These are phyloP conservation scores for Yponomeuta evonymella DNA, from an alignment of 2,888 invertebrate species.

Conservation along the genomic window DNA sequence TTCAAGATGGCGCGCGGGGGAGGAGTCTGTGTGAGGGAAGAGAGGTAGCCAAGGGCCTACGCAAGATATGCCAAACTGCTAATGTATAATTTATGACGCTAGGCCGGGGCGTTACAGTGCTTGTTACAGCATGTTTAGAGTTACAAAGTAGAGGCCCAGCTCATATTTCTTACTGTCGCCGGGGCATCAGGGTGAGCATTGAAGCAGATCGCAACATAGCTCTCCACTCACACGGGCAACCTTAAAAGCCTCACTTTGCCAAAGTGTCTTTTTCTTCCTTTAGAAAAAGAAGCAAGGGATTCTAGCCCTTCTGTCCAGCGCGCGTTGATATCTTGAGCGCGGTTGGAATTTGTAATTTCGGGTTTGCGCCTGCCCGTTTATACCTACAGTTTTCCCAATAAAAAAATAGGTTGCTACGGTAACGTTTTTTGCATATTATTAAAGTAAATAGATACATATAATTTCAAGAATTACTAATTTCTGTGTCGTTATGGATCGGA, in stretches of 20 bases:
- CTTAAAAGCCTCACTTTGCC: conserved; percentile 57
- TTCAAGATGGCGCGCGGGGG: conserved; percentile 63
- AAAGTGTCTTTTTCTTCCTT: conserved; percentile 13
- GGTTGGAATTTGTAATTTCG: not conserved
- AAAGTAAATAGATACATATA: too few species aligned
- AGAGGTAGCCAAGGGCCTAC: conserved; percentile 6
- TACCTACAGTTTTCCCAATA: not conserved
- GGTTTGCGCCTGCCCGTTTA: not conserved
- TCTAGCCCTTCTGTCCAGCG: not conserved
- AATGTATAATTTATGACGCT: not conserved
- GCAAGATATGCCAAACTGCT: not conserved
- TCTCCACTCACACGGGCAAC: conserved; percentile 69
- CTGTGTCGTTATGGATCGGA: too few species aligned
- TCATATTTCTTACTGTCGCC: conserved; percentile 75
- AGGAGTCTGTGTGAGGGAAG: conserved; percentile 33
- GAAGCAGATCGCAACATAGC: conserved; percentile 72
- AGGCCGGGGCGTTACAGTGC: not conserved
- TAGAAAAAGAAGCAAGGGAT: conserved; percentile 5
- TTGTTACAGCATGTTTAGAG: not conserved
- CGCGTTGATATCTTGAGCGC: not conserved
- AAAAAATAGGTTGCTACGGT: too few species aligned
- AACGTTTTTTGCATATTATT: too few species aligned
- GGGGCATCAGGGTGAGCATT: conserved; percentile 63
- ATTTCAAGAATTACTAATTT: too few species aligned
- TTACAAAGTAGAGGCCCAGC: conserved; percentile 25